Base-by-base conservation (phyloP, 2,888 invertebrate genomes). In the Eucera pruinosa region DNA sequence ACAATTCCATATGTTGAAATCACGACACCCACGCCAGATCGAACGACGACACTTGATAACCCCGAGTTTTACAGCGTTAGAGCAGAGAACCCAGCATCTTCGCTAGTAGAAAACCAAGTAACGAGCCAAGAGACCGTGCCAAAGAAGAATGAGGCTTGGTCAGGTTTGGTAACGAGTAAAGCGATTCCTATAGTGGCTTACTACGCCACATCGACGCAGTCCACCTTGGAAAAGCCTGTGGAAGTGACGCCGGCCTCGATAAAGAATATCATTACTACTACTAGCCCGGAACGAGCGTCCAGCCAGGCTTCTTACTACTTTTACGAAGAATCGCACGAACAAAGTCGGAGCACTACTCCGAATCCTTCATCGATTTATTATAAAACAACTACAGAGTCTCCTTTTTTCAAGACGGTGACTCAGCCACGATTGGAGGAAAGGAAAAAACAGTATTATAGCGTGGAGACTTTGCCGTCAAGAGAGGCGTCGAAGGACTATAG, bases 231-330 rank as follows among this genome's bases (percentile, higher is more conserved):
- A 20, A 87, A 87, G 52, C 86, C 89, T 1, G 78, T 90, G 9
- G 90, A 91, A 64, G 88, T 88, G 0, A 90, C 91, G 0, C 89
- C 91, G 7, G 83, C 79, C n/a, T 80, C 84, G 4, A 68, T 89
- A 13, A 87, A 89, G n/a, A 88, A 72, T 20, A 79, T 87, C 55
- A 58, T 88, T 1, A 87, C 87, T 0, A 86, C 86, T 9, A 72
- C 78, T 13, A 85, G 81, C n/a, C 80, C 83, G 0, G 81, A 74
- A 15, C 74, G 84, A 18, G 61, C 86, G 23, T 81, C 87, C 0
- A 88, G 87, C 30, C 91, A 89, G 36, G 94, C 95, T 0, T 95
- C 95, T 7, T 95, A 95, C 90, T 96, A 94, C 86, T 96, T 95
- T 87, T 95, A 95, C 84, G 95, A 96, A 77, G 95, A 96, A 88